These are phyloP conservation scores for Antrozous pallidus DNA, from an alignment of 2,797 vertebrate species.

Conservation along the genomic window DNA sequence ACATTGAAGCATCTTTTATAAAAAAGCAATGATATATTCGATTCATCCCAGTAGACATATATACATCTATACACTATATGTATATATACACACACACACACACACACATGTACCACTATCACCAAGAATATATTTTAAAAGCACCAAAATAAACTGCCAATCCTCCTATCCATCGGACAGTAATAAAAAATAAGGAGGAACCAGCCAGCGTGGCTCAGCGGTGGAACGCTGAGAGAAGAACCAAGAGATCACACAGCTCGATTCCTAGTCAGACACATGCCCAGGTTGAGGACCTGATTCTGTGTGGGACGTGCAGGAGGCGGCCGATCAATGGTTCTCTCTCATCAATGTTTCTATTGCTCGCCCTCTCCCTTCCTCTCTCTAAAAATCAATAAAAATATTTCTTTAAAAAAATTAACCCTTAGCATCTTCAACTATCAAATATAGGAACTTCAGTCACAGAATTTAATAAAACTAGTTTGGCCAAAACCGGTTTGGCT, in stretches of 20 bases:
- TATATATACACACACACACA: too few species aligned
- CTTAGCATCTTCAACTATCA: background rate
- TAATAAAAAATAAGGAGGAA: background rate
- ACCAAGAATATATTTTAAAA: conserved; percentile 13
- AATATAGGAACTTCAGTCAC: background rate
- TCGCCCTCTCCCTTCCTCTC: background rate
- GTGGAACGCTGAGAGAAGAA: background rate
- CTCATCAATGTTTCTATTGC: background rate
- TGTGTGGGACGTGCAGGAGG: too few species aligned
- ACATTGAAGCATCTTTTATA: background rate
- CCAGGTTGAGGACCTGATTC: background rate
- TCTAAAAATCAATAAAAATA: background rate
- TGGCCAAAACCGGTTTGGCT: too few species aligned
- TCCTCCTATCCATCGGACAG: background rate
- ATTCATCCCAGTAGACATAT: background rate
- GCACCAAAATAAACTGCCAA: background rate
- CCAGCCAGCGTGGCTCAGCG: background rate
- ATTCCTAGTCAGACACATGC: background rate
- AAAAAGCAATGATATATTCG: background rate
- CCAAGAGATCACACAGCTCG: background rate
- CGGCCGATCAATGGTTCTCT: background rate
- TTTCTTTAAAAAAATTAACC: background rate
- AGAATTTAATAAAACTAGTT: conserved; percentile 3
- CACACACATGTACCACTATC: too few species aligned
- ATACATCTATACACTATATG: too few species aligned